Evolutionary conservation across 2,797 vertebrate genomes (phyloP).

Genomic region (Mycteria americana): DNA sequence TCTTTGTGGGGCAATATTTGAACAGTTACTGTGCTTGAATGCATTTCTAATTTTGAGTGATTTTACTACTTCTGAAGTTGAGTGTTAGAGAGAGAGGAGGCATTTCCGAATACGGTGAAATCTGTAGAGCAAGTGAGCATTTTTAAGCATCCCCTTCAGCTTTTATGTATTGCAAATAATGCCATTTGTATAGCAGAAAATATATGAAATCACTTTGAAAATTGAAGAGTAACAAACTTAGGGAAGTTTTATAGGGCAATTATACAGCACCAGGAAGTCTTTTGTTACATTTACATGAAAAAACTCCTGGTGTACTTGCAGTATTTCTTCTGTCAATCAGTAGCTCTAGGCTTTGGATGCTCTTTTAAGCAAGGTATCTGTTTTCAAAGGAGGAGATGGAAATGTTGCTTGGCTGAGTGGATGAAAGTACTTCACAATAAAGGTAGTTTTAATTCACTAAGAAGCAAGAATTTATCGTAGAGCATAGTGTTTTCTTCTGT

Average conservation of each 20-base stretch:
- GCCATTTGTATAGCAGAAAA: background rate
- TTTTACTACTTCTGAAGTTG: background rate
- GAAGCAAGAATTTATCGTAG: background rate
- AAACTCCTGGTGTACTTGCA: background rate
- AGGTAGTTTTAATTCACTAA: background rate
- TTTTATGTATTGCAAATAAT: background rate
- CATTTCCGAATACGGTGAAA: background rate
- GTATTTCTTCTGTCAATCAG: background rate
- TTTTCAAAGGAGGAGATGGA: background rate
- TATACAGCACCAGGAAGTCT: background rate
- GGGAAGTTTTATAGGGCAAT: background rate
- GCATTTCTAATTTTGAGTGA: background rate
- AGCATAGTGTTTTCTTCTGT: background rate
- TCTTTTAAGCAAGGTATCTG: background rate
- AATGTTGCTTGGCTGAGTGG: background rate
- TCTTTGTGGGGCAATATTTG: background rate
- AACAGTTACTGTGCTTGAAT: background rate
- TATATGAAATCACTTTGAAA: background rate
- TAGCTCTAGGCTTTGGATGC: background rate
- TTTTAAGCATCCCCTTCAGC: background rate
- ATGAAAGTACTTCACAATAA: background rate
- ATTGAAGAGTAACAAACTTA: background rate
- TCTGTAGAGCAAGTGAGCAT: background rate
- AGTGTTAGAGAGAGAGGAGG: background rate
- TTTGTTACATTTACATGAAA: background rate